Percentiles rank a stretch among this genome's conserved stretches.
These are phyloP conservation scores for Lithobates sylvaticus DNA, from an alignment of 2,797 vertebrate genomes.

Conservation along the genomic window DNA sequence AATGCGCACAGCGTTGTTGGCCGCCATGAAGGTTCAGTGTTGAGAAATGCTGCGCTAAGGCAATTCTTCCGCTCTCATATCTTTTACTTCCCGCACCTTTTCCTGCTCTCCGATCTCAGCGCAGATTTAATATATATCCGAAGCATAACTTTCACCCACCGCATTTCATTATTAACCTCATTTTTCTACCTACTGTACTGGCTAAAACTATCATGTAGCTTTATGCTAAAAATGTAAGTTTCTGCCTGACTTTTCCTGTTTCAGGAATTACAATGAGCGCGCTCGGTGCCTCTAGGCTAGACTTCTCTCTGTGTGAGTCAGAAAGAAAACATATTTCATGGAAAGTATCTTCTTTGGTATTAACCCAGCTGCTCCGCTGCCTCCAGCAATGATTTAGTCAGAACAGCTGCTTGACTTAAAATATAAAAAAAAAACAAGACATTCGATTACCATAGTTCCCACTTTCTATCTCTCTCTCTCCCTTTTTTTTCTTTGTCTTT, in stretches of 20 bases:
- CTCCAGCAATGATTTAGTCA: constrained; percentile 49
- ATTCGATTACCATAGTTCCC: constrained; percentile 33
- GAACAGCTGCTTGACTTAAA: constrained; percentile 55
- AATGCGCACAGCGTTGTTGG: too few species aligned
- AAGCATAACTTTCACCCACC: not conserved
- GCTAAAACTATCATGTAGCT: constrained; percentile 7
- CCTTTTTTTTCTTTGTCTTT: not conserved
- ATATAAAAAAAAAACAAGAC: constrained; percentile 26
- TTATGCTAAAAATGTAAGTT: constrained; percentile 49
- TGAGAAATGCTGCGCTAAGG: too few species aligned
- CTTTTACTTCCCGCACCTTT: too few species aligned
- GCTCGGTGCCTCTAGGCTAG: constrained; percentile 31
- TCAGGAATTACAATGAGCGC: constrained; percentile 57
- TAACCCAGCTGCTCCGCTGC: constrained; percentile 51
- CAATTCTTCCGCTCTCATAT: too few species aligned
- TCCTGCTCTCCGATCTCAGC: too few species aligned
- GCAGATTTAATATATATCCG: too few species aligned
- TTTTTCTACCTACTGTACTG: not conserved
- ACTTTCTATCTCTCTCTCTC: not conserved
- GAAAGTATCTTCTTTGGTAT: constrained; percentile 50
- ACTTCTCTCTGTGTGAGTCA: constrained; percentile 42
- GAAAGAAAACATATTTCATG: constrained; percentile 56
- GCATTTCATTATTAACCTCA: not conserved
- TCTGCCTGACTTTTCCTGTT: constrained; percentile 34
- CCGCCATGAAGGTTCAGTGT: too few species aligned